phyloP scores from a whole-genome alignment of 2,113 vertebrate genomes.

The Balaenoptera acutorostrata region DNA sequence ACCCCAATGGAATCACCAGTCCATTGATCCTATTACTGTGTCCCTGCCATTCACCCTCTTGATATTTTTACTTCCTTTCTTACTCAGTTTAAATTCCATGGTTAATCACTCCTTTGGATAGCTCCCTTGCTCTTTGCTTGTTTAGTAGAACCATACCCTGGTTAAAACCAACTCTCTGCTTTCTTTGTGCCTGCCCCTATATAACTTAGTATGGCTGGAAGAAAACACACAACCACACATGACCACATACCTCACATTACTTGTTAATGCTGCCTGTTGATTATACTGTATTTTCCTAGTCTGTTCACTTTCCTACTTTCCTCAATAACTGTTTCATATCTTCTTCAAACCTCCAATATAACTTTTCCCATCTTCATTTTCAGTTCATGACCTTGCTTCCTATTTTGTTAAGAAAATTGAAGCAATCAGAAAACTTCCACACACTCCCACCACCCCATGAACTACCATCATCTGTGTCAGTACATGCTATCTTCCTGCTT shows the following conservation, averaged over 20 bases:
- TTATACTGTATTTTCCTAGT: not conserved
- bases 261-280: not conserved
- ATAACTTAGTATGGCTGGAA: not conserved
- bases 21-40: not conserved
- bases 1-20: not conserved
- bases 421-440: not conserved
- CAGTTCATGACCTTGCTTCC: not conserved
- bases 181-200: not conserved
- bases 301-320: not conserved
- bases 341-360: not conserved
- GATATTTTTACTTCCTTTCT: not conserved
- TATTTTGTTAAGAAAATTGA: slow-evolving; percentile 1
- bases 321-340: not conserved
- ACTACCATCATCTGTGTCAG: not conserved
- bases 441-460: not conserved
- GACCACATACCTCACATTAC: not conserved
- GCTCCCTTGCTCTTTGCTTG: not conserved
- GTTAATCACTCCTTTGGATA: not conserved
- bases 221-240: not conserved
- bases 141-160: not conserved
- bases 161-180: not conserved
- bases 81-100: not conserved
- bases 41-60: not conserved
- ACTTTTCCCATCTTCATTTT: not conserved
- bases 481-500: not conserved